phyloP scores from a whole-genome alignment of 2,888 invertebrate species.

The Heteropelma amictum region DNA sequence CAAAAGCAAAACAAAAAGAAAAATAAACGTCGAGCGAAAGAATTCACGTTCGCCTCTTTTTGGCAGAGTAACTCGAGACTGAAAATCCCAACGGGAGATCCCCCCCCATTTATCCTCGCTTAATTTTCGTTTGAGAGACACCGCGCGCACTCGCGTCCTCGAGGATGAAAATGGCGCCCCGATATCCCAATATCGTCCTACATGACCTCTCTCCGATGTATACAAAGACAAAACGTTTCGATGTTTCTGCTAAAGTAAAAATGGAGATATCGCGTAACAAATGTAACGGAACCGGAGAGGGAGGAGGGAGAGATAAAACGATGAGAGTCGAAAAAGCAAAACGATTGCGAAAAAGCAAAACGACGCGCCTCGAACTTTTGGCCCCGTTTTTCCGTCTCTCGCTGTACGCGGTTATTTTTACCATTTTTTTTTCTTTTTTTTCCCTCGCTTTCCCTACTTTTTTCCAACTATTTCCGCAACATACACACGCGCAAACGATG shows the following conservation, averaged over 20 bases:
- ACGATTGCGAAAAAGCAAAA: conserved; percentile 48
- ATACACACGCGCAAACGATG: conserved; percentile 35
- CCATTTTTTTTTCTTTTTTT: conserved; percentile 1
- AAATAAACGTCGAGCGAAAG: too few relatives aligned
- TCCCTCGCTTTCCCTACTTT: neutral
- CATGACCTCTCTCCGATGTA: too few relatives aligned
- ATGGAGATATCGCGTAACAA: conserved; percentile 27
- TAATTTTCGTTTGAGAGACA: too few relatives aligned
- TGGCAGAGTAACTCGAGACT: too few relatives aligned
- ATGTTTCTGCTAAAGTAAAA: conserved; percentile 34
- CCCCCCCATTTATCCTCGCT: too few relatives aligned
- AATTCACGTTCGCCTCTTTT: too few relatives aligned
- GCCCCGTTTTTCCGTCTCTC: conserved; percentile 53
- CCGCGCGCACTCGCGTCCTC: too few relatives aligned
- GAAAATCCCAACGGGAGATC: too few relatives aligned
- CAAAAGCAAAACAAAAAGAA: too few relatives aligned
- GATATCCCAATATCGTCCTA: too few relatives aligned
- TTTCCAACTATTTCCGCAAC: conserved; percentile 37
- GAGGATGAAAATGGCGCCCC: too few relatives aligned
- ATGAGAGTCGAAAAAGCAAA: conserved; percentile 48
- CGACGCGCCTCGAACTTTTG: conserved; percentile 34
- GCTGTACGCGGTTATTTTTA: conserved; percentile 38
- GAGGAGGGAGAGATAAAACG: too few relatives aligned
- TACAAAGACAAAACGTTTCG: conserved; percentile 1
- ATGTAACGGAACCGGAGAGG: neutral